Evolutionary conservation across 2,888 invertebrate species (phyloP).

Genomic region (Epinotia bilunana): DNA sequence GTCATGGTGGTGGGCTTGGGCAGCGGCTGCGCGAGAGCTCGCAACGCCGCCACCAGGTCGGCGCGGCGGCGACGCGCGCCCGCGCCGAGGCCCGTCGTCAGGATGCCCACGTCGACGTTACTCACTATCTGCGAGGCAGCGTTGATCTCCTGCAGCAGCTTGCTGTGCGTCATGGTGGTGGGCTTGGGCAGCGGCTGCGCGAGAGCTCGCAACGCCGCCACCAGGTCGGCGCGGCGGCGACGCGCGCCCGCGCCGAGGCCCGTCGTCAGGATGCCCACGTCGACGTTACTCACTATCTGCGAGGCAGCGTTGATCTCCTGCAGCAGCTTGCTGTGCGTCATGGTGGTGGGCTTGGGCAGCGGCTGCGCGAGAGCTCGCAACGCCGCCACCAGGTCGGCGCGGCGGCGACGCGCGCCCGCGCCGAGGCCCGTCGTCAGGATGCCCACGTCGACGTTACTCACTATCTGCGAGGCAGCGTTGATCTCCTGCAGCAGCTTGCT

Average conservation of each 20-base stretch:
- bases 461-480: constrained; percentile 89
- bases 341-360: constrained; percentile 89
- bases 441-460: too few species aligned
- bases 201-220: constrained; percentile 88
- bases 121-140: constrained; percentile 90
- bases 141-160: constrained; percentile 92
- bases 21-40: constrained; percentile 47
- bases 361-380: constrained; percentile 89
- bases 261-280: too few species aligned
- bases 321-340: constrained; percentile 91
- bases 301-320: constrained; percentile 92
- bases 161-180: constrained; percentile 91
- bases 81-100: too few species aligned
- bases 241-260: too few species aligned
- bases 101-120: too few species aligned
- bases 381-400: constrained; percentile 88
- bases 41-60: too few species aligned
- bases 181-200: constrained; percentile 88
- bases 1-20: constrained; percentile 91
- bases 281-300: constrained; percentile 89
- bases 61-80: too few species aligned
- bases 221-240: constrained; percentile 90
- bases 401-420: too few species aligned
- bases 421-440: too few species aligned
- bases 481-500: constrained; percentile 91